Evolutionary conservation across 2,888 invertebrate genomes (phyloP), one percentile per base, ranked within the genome.

Genomic region (Sclerodermus sp.): DNA sequence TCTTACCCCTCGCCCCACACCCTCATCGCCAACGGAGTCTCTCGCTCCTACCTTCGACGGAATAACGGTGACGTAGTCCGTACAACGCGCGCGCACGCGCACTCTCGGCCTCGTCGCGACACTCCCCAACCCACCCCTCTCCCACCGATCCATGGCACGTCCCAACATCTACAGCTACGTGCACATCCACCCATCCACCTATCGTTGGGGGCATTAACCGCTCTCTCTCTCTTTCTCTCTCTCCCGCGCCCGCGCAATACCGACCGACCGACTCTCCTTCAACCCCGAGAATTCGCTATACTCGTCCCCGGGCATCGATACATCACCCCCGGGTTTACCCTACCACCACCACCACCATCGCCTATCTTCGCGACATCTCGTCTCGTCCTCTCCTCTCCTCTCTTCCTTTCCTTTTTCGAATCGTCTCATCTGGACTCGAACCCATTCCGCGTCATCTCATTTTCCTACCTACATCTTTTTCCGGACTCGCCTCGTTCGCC

Each of bases 21-120:
- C 6, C 30, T 30, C 30, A 10, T 10, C 30, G 30, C 10, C 30
- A 6, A 30, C 8, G 10, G 6, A 6, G 30, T 9, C 6, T 30
- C 6, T 30, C 10, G 30, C 30, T 6, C 30, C 6, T 12, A 34
- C 34, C 13, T 4, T 4, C 34, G 34, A 74, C 71, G 66, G 68
- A 71, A 70, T 76, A 77, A 77, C 77, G 77, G 76, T 76, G 76
- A 76, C 77, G 75, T 76, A 23, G 23, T 23, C 74, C 69, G 71
- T 73, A 72, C 64, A 54, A 57, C 54, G 68, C 60, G 60, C 60
- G 69, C 71, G 69, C 70, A 66, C 58, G 68, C 72, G 62, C 67
- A 48, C 42, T 51, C 47, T 50, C 58, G 58, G 51, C 56, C 49
- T 51, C 51, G 49, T 49, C 57, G 57, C 58, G 57, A 55, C 62